Conservation (phyloP, 2,888 invertebrate genomes). For the Chrysolina haemoptera region DNA sequence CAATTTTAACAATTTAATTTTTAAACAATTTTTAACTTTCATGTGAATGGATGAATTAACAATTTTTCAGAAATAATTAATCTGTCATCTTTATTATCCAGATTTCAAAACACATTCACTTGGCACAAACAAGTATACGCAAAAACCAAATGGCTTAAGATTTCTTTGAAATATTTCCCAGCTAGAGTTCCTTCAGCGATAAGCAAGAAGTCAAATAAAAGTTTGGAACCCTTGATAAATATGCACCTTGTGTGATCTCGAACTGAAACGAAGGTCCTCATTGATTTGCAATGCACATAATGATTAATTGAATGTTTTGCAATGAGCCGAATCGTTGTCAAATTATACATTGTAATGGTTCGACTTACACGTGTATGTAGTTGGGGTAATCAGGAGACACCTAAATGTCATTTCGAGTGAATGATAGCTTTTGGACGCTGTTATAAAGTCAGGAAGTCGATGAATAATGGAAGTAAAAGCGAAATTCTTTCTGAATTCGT, state of each 20-base stretch:
- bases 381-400: constrained; percentile 11
- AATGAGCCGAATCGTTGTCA: constrained; percentile 48
- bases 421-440: not conserved
- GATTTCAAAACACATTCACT: no score
- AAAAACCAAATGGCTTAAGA: no score
- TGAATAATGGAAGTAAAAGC: no score
- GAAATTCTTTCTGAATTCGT: no score
- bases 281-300: constrained; percentile 41
- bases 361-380: constrained; percentile 21
- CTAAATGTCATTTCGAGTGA: constrained; percentile 4
- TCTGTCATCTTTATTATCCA: no score
- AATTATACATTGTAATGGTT: constrained; percentile 49
- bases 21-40: no score
- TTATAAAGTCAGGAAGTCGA: not conserved
- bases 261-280: constrained; percentile 29
- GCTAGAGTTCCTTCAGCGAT: no score
- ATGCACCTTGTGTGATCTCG: constrained; percentile 27
- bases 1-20: no score
- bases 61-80: no score
- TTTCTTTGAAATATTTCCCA: no score
- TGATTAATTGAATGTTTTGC: constrained; percentile 38
- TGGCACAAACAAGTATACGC: no score
- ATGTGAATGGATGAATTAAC: no score
- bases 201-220: not conserved
- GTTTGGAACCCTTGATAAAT: constrained; percentile 14